Evolutionary conservation across 2,113 vertebrate genomes (phyloP).

Genomic region (Ophiodon elongatus): DNA sequence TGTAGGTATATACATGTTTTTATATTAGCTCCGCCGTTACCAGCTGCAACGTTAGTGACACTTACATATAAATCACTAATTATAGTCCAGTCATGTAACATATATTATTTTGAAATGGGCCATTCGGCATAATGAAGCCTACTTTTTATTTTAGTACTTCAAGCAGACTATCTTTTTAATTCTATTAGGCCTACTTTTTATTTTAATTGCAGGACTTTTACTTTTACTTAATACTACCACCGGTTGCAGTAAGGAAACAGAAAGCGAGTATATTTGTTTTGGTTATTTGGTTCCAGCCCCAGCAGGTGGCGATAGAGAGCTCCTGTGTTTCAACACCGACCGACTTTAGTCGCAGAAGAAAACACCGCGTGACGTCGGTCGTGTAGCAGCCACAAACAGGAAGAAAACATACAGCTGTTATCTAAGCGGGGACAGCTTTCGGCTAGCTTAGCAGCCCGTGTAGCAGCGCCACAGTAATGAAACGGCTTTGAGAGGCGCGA

Average conservation of each 20-base stretch:
- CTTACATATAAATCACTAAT: not conserved
- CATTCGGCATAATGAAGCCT: too few species aligned
- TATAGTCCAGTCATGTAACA: too few species aligned
- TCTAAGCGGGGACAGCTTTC: conserved; percentile 7
- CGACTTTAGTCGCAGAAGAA: not conserved
- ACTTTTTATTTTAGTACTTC: too few species aligned
- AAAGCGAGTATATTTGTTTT: not conserved
- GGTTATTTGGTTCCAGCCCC: not conserved
- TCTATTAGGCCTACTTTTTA: too few species aligned
- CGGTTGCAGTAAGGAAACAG: not conserved
- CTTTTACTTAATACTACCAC: not conserved
- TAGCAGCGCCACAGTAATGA: conserved; percentile 47
- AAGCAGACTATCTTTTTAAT: too few species aligned
- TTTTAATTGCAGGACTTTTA: too few species aligned
- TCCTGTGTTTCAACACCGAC: fast-evolving
- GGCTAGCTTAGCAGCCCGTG: conserved; percentile 21
- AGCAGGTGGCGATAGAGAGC: conserved; percentile 5
- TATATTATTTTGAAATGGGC: too few species aligned
- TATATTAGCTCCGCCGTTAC: too few species aligned
- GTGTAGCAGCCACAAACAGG: conserved; percentile 61
- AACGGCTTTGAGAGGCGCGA: conserved; percentile 35
- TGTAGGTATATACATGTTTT: too few species aligned
- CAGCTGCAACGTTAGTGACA: not conserved
- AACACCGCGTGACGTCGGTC: conserved; percentile 4
- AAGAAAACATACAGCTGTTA: conserved; percentile 77